Evolutionary conservation across 2,797 vertebrate species (phyloP).

Genomic region (Gadopsis bispinosus): DNA sequence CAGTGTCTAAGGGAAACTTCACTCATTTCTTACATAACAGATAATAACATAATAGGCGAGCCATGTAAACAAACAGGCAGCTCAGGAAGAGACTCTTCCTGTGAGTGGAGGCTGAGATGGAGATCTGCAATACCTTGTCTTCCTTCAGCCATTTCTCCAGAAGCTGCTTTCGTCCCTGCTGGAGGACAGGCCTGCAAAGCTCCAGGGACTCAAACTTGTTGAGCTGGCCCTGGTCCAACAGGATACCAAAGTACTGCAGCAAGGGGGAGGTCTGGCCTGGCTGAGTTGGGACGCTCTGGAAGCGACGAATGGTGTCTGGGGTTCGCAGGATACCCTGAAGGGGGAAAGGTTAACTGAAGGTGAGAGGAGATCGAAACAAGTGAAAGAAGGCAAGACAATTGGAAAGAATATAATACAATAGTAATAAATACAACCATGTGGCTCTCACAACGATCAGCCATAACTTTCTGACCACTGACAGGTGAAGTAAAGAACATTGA

Average conservation of each 20-base stretch:
- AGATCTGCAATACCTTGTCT: slow-evolving; percentile 89
- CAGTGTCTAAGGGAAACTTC: slow-evolving; percentile 23
- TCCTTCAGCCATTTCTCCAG: slow-evolving; percentile 99
- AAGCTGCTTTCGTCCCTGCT: slow-evolving; percentile 98
- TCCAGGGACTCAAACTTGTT: slow-evolving; percentile 99
- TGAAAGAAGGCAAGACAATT: neutral
- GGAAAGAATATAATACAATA: neutral
- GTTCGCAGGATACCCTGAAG: slow-evolving; percentile 97
- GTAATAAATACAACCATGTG: neutral
- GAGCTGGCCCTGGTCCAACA: slow-evolving; percentile 98
- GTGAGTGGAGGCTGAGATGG: slow-evolving; percentile 34
- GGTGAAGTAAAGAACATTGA: no score
- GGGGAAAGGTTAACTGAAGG: slow-evolving; percentile 10
- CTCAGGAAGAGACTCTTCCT: slow-evolving; percentile 69
- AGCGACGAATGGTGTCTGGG: slow-evolving; percentile 97
- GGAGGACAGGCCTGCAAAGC: slow-evolving; percentile 96
- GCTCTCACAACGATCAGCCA: neutral
- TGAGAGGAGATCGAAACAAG: slow-evolving; percentile 10
- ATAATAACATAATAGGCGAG: slow-evolving; percentile 54
- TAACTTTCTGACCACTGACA: no score
- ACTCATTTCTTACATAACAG: slow-evolving; percentile 56
- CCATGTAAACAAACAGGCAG: slow-evolving; percentile 60
- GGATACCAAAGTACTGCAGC: slow-evolving; percentile 98
- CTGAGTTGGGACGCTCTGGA: slow-evolving; percentile 97
- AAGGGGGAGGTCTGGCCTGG: slow-evolving; percentile 97